Conservation (phyloP, 2,797 vertebrate species). For the Micrastur ruficollis region DNA sequence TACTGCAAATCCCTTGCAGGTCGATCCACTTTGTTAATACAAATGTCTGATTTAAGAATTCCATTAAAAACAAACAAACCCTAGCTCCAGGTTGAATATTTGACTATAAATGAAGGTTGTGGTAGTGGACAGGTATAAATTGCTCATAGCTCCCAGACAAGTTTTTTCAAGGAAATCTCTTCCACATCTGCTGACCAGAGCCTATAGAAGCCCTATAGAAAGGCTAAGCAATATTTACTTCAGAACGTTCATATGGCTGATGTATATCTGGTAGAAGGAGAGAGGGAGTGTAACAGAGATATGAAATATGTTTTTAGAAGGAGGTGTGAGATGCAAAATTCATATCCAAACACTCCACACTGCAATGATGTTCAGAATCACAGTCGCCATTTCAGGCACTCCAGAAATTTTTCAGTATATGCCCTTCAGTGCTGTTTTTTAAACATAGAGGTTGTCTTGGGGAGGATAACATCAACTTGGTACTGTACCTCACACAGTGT, state of each 20-base stretch:
- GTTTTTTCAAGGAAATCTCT: neutral
- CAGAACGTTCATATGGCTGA: neutral
- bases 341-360: neutral
- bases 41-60: neutral
- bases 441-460: neutral
- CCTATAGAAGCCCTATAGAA: neutral
- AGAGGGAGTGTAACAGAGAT: neutral
- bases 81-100: neutral
- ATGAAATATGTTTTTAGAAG: neutral
- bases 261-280: neutral
- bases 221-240: neutral
- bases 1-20: neutral
- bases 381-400: neutral
- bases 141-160: neutral
- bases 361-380: neutral
- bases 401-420: neutral
- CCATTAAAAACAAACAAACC: neutral
- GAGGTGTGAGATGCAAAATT: neutral
- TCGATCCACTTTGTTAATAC: neutral
- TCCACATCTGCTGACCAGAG: conserved; percentile 41
- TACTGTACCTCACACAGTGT: conserved; percentile 44
- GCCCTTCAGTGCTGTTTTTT: neutral
- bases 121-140: neutral
- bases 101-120: neutral
- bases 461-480: neutral